These are phyloP conservation scores for Mizuhopecten yessoensis DNA, from an alignment of 1,140 invertebrate genomes.

Conservation along the genomic window DNA sequence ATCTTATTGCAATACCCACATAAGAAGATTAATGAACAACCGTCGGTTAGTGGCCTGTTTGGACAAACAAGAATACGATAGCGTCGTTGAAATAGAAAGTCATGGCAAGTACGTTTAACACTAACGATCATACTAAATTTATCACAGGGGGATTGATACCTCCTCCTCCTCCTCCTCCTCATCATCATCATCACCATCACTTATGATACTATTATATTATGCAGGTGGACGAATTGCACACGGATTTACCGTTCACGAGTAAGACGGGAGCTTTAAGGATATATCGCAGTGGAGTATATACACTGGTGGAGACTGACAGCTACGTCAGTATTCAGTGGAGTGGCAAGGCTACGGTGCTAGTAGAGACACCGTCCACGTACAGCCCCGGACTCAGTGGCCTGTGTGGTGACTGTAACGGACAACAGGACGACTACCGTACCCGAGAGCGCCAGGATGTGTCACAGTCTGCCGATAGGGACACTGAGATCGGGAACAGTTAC, in stretches of 20 bases:
- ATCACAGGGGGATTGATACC: no score
- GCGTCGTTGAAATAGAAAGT: no score
- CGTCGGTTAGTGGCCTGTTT: no score
- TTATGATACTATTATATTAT: no score
- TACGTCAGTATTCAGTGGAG: constrained; percentile 49
- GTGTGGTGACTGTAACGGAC: constrained; percentile 87
- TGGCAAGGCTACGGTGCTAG: constrained; percentile 68
- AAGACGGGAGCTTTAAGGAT: constrained; percentile 3
- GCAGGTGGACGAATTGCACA: not conserved
- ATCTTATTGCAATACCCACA: no score
- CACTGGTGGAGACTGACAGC: constrained; percentile 44
- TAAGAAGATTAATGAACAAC: no score
- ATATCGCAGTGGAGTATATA: not conserved
- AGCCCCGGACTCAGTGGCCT: constrained; percentile 92
- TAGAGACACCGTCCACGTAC: constrained; percentile 90
- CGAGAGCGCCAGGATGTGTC: constrained; percentile 47
- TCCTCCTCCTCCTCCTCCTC: no score
- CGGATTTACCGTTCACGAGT: not conserved
- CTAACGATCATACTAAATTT: no score
- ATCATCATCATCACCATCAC: no score
- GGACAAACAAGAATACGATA: no score
- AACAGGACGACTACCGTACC: constrained; percentile 44
- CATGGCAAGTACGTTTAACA: no score
- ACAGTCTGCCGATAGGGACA: not conserved
- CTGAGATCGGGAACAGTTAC: constrained; percentile 29